These are phyloP conservation scores for Benthosema pterotum DNA, from an alignment of 2,797 vertebrate species.

Conservation along the genomic window DNA sequence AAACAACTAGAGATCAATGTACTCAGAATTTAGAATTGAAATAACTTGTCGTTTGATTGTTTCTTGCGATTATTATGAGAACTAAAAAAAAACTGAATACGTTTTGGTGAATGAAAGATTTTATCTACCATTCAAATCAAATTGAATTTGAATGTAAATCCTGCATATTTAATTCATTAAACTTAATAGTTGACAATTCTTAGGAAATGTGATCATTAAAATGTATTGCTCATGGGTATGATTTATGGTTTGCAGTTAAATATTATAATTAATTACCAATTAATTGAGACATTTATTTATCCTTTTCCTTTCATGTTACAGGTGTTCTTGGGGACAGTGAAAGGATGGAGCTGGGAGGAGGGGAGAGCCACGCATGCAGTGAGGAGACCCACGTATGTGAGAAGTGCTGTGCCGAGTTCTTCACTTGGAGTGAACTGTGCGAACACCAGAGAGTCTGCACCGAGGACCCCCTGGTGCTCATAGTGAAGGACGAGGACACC, in stretches of 20 bases:
- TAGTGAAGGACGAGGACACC: conserved; percentile 84
- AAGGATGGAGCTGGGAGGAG: conserved; percentile 74
- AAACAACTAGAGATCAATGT: conserved; percentile 87
- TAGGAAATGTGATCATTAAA: no score
- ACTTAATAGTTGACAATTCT: no score
- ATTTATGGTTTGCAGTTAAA: conserved; percentile 6
- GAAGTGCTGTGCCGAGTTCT: conserved; percentile 93
- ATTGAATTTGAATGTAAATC: no score
- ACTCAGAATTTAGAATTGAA: conserved; percentile 86
- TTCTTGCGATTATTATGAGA: conserved; percentile 88
- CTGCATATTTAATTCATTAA: no score
- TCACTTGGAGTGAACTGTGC: conserved; percentile 88
- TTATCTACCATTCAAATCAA: conserved; percentile 53
- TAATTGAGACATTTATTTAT: conserved; percentile 44
- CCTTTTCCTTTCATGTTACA: conserved; percentile 62
- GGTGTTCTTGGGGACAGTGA: conserved; percentile 78
- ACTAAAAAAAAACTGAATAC: conserved; percentile 76
- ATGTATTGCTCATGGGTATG: not conserved
- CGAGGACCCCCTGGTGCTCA: conserved; percentile 87
- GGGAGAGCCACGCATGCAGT: conserved; percentile 78
- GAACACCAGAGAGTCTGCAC: conserved; percentile 88
- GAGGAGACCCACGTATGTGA: conserved; percentile 91
- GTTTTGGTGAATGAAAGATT: conserved; percentile 75
- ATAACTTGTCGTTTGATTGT: conserved; percentile 86
- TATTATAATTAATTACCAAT: conserved; percentile 7